Evolutionary conservation across 1,140 invertebrate species (phyloP), one percentile per base, ranked within the genome.

Genomic region (Antheraea mylitta): DNA sequence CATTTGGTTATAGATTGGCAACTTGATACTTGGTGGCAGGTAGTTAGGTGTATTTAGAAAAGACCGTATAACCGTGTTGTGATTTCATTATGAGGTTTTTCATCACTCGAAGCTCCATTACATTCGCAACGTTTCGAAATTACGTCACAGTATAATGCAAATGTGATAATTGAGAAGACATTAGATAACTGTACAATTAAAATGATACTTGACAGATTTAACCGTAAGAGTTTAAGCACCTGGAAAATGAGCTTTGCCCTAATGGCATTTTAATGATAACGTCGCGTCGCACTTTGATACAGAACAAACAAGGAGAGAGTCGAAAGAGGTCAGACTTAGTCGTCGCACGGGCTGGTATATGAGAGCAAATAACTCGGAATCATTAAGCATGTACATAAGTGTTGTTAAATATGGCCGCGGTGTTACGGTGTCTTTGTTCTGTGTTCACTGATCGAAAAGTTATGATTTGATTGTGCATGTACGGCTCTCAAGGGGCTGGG

Each of bases 401-500:
- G 45, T 53, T 53, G 11, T 53, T 53, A 53, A 42, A 16, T 16
- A 53, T 53, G 45, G 45, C 45, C 16, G 45, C 10, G 45, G 5
- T 16, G 45, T 53, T 53, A 16, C 13, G 16, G 45, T 16, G 45
- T n/a, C 45, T 53, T 53, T 53, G 45, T 53, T 53, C 45, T 13
- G 16, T 37, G 61, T n/a, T 63, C 10, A 37, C 58, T 62, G 74
- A 79, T 77, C 65, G 68, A 73, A 72, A 30, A 69, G 70, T 69
- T 63, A 73, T 74, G 72, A 75, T 76, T 77, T 74, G 67, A 75
- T 67, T 72, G 70, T 70, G 62, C 61, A 69, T 72, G 70, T 70
- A 65, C 61, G 58, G 70, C 77, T 78, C 75, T 76, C 81, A 70
- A 79, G 79, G 78, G 75, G 79, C 65, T 76, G 73, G 71, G 73